A percentile compares a stretch with the other conserved stretches of the same genome.
phyloP scores from a whole-genome alignment of 1,140 invertebrate genomes.

The Ceratoteleas bidentatus region DNA sequence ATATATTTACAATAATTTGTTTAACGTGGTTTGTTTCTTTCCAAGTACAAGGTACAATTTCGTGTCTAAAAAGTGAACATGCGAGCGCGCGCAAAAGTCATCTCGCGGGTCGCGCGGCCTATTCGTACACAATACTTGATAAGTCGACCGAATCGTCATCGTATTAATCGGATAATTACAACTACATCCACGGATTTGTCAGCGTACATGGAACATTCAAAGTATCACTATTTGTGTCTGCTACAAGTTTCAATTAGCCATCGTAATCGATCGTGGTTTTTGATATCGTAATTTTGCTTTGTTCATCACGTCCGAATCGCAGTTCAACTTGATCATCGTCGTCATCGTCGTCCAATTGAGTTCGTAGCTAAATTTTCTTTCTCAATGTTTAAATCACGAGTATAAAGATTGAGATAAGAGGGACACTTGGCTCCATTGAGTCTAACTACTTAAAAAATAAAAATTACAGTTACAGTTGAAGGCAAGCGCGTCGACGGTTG shows the following conservation, averaged over 20 bases:
- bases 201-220: constrained; percentile 59
- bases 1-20: constrained; percentile 68
- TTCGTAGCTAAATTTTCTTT: constrained; percentile 32
- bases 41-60: constrained; percentile 65
- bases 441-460: constrained; percentile 66
- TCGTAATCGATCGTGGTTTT: too few species aligned
- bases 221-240: constrained; percentile 46
- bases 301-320: neutral
- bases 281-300: too few species aligned
- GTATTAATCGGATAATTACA: constrained; percentile 53
- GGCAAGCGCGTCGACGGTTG: constrained; percentile 46
- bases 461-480: constrained; percentile 61
- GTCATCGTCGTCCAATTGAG: constrained; percentile 5
- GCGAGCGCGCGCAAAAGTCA: constrained; percentile 10
- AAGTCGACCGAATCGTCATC: constrained; percentile 52
- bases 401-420: constrained; percentile 59
- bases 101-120: constrained; percentile 13
- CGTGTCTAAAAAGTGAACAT: constrained; percentile 49
- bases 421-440: constrained; percentile 57
- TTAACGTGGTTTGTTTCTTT: constrained; percentile 36
- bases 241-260: neutral
- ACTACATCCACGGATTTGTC: constrained; percentile 61
- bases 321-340: too few species aligned
- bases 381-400: constrained; percentile 50
- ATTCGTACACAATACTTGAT: constrained; percentile 60